phyloP scores from a whole-genome alignment of 2,113 vertebrate species.

The Corvus moneduloides region DNA sequence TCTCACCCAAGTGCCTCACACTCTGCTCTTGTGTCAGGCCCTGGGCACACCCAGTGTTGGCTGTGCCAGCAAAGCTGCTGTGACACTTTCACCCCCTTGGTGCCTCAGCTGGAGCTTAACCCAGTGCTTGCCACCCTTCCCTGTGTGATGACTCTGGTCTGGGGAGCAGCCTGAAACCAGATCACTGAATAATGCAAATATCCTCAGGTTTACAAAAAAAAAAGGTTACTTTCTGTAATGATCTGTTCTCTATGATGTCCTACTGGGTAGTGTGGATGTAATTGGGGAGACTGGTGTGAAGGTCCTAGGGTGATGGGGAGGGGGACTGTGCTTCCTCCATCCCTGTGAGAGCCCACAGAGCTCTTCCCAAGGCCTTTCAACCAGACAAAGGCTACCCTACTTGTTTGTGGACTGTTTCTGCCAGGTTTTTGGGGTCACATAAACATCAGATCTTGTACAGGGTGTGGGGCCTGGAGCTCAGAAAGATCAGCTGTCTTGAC shows the following conservation, averaged over 20 bases:
- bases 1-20: background rate
- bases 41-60: background rate
- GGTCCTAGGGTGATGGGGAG: background rate
- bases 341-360: background rate
- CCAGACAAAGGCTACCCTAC: background rate
- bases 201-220: background rate
- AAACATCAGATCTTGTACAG: background rate
- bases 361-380: background rate
- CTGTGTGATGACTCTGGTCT: background rate
- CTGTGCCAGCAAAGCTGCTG: background rate
- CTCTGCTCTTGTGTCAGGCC: background rate
- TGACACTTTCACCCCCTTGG: background rate
- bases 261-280: background rate
- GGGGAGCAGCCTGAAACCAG: background rate
- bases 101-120: background rate
- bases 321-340: background rate
- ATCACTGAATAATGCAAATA: background rate
- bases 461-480: background rate
- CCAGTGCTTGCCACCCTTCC: background rate
- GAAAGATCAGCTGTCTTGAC: accelerated
- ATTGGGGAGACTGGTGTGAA: background rate
- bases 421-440: background rate
- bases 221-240: background rate
- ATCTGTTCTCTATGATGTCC: background rate
- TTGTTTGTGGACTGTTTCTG: background rate